Evolutionary conservation across 1,140 invertebrate species (phyloP), one percentile per base, ranked within the genome.

Genomic region (Heliconius hewitsoni): DNA sequence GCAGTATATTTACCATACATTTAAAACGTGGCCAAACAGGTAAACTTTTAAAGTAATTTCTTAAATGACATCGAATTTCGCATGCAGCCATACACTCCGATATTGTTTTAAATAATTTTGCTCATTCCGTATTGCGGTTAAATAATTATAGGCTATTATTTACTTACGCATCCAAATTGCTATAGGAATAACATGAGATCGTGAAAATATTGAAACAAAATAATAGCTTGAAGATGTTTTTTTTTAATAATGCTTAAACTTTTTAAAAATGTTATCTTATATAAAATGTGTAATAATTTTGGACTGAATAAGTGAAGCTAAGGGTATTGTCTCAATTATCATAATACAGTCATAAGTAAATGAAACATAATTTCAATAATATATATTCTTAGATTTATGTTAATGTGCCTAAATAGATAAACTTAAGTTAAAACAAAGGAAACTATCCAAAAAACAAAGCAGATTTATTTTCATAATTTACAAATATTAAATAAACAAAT

Each of bases 101-200:
- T 80, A 82, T 82, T 82, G 78, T 82, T 80, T 82, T 77, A 77
- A 76, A 76, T 72, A 82, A 80, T 80, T 82, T 80, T 77, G 71
- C 57, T 82, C 66, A 76, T 80, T 76, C 11, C 66, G 75, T 57
- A 75, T 66, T 75, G 74, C 74, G 74, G 74, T 75, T 60, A 66
- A 75, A 75, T 75, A 75, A 75, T 75, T 75, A 57, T 55, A 60
- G 55, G 74, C 60, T 60, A 75, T 75, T 75, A 75, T 75, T 66
- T 75, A 57, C 55, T 34, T 75, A 75, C 74, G 74, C 60, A 75
- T 16, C 74, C 39, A 75, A 75, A 75, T 75, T 75, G 74, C 74
- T 75, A 60, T 66, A 74, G 52, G 34, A 1, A 42, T 46, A 42
- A 39, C 8, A n/a, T 23, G 74, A 18, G 13, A 66, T 60, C 74